A percentile compares a stretch with the other conserved stretches of the same genome.
phyloP scores from a whole-genome alignment of 2,797 vertebrate genomes.

The Enteromius anoplus region DNA sequence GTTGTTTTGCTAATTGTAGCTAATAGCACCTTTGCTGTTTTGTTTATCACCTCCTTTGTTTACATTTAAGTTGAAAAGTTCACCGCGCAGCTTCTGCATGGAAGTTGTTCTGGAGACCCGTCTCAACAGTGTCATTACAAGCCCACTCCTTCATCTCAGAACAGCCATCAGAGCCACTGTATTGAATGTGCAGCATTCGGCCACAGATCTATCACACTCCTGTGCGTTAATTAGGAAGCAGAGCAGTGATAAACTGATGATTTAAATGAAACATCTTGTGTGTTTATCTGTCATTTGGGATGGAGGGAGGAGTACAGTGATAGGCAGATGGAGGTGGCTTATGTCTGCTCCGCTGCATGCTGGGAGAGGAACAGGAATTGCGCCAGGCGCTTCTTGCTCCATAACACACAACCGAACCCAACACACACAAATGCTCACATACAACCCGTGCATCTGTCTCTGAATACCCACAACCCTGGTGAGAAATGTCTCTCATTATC shows the following conservation, averaged over 20 bases:
- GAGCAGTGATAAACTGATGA: conserved; percentile 64
- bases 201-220: conserved; percentile 28
- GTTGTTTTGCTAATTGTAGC: conserved; percentile 20
- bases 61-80: conserved; percentile 47
- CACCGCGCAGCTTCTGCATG: background rate
- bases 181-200: conserved; percentile 7
- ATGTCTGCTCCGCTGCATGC: conserved; percentile 79
- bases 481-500: conserved; percentile 72
- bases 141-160: conserved; percentile 13
- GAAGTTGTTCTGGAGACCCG: conserved; percentile 16
- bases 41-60: conserved; percentile 19
- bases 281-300: conserved; percentile 73
- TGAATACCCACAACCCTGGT: conserved; percentile 70
- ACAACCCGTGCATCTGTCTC: conserved; percentile 75
- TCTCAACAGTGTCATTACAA: conserved; percentile 40
- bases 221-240: conserved; percentile 65
- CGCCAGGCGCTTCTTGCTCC: conserved; percentile 65
- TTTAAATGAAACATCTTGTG: conserved; percentile 71
- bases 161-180: conserved; percentile 17
- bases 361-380: conserved; percentile 74
- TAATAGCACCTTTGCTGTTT: conserved; percentile 20
- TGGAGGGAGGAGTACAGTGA: conserved; percentile 76
- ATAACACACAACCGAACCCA: conserved; percentile 55
- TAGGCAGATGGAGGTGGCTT: conserved; percentile 82
- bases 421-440: conserved; percentile 29